Conservation (phyloP, 2,113 vertebrate species). For the Petroica traversi region DNA sequence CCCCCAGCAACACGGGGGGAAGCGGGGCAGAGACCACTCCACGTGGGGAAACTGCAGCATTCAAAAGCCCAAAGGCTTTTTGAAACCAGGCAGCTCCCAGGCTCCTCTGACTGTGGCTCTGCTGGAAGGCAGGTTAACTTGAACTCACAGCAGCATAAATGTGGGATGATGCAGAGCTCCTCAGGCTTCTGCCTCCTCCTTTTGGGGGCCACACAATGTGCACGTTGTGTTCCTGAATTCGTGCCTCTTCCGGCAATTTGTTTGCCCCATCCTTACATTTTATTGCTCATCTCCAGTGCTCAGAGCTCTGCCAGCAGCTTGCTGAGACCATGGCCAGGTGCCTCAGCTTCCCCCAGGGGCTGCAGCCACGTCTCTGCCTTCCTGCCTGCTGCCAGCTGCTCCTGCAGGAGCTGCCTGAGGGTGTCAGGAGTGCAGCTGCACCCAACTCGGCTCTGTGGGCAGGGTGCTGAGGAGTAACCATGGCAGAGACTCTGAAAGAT, state of each 20-base stretch:
- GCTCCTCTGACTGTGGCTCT: not conserved
- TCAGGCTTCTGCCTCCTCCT: not conserved
- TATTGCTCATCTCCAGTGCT: not conserved
- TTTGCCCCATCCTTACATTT: not conserved
- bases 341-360: not conserved
- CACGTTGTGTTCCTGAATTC: accelerated
- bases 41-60: not conserved
- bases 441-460: not conserved
- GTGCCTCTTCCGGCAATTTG: not conserved
- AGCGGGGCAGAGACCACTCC: not conserved
- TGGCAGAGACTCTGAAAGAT: not conserved
- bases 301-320: not conserved
- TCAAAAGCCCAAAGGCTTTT: not conserved
- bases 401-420: not conserved
- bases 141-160: not conserved
- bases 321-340: not conserved
- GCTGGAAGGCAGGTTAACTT: not conserved
- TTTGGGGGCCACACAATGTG: not conserved
- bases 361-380: not conserved
- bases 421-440: not conserved
- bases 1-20: not conserved
- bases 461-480: not conserved
- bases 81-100: not conserved
- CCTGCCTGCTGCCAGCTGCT: not conserved
- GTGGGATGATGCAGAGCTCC: not conserved